Base-by-base conservation (phyloP, 2,888 invertebrate genomes). In the Drosophila antonietae region DNA sequence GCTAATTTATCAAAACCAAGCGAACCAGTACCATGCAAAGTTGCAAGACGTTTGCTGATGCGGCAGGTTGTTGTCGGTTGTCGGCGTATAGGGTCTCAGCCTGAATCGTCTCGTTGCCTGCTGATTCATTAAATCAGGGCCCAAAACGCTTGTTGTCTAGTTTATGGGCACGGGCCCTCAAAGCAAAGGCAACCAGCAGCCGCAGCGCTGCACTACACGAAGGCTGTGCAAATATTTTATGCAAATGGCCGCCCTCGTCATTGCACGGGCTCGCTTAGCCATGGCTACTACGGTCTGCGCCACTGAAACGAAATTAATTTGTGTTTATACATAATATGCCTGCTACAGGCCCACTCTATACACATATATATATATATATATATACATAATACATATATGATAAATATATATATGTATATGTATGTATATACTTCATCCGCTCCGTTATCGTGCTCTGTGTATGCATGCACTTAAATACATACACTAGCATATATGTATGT, bases 201-300 rank as follows among this genome's bases (percentile, higher is more conserved):
- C 69, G 71, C 63, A 75, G 68, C 83, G 75, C 73, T 84, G 84
- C 81, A 81, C 85, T 80, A 85, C 76, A 78, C 88, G 86, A 83
- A 88, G 83, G 88, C 88, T 91, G 85, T 80, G 89, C 87, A 91
- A 91, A 91, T 91, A 91, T 91, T 90, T 91, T 90, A 89, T 90
- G 91, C 89, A 91, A 90, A 90, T 90, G 90, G 84, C 84, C 76
- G 71, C 78, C 72, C 73, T 81, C 75, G 76, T 80, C 79, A 83
- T 78, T 85, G 88, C 83, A 88, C 70, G 80, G 80, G 78, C 78
- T 78, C 81, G 81, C 81, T 79, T 76, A 78, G 82, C 71, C 68
- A 77, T 63, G 82, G 79, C 84, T 84, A 66, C 63, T 76, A 80
- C 75, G 88, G 89, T 81, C 82, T 75, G 81, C 84, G 87, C 84